These are phyloP conservation scores for Pomacea maculata DNA, from an alignment of 1,140 invertebrate genomes.

Conservation along the genomic window DNA sequence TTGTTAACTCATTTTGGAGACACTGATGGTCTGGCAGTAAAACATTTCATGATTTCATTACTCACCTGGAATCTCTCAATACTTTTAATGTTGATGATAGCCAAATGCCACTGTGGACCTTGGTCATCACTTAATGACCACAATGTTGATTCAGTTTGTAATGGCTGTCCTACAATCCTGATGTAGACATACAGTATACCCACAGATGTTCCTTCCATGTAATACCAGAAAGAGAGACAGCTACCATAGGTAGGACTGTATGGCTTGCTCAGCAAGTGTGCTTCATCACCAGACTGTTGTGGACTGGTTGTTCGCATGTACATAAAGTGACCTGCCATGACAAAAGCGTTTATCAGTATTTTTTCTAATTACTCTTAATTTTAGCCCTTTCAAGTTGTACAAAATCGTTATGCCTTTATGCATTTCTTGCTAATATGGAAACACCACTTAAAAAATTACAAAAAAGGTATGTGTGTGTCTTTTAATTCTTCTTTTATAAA, in stretches of 20 bases:
- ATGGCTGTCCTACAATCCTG: neutral
- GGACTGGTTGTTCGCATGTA: constrained; percentile 52
- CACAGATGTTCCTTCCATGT: constrained; percentile 75
- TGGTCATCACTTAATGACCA: constrained; percentile 49
- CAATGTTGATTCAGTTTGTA: neutral
- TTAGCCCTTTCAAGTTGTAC: too few species aligned
- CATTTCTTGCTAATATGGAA: too few species aligned
- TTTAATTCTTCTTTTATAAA: too few species aligned
- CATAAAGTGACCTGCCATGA: constrained; percentile 47
- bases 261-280: constrained; percentile 38
- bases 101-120: constrained; percentile 46
- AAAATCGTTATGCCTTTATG: too few species aligned
- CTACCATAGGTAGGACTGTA: constrained; percentile 35
- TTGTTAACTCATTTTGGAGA: too few species aligned
- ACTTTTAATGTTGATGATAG: constrained; percentile 35
- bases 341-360: neutral
- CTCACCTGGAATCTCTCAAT: constrained; percentile 44
- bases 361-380: too few species aligned
- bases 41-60: neutral
- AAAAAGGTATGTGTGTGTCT: too few species aligned
- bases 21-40: too few species aligned
- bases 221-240: constrained; percentile 72
- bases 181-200: constrained; percentile 38
- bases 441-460: too few species aligned
- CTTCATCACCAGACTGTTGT: constrained; percentile 50